Percentiles rank a stretch among this genome's conserved stretches.
phyloP scores from a whole-genome alignment of 2,888 invertebrate species.

The Drosophila mulleri region DNA sequence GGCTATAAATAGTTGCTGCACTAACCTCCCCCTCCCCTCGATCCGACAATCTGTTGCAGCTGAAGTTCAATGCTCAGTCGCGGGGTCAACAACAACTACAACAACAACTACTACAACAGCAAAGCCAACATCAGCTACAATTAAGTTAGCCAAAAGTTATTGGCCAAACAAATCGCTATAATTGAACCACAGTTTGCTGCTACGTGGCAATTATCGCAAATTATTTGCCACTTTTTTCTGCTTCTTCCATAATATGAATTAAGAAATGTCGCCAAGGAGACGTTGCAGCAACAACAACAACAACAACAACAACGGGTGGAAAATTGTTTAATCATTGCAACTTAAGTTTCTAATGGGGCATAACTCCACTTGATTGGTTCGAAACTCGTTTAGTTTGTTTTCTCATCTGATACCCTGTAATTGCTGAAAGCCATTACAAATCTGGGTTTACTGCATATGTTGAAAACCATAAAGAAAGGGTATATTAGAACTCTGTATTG shows the following conservation, averaged over 20 bases:
- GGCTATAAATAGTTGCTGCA: conserved; percentile 54
- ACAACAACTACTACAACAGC: not conserved
- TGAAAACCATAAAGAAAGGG: not conserved
- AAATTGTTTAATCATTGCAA: conserved; percentile 78
- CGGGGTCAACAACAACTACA: conserved; percentile 40
- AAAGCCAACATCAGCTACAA: conserved; percentile 21
- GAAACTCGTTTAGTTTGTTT: conserved; percentile 50
- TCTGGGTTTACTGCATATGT: not conserved
- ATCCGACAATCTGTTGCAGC: not conserved
- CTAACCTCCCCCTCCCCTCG: not conserved
- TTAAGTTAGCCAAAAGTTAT: conserved; percentile 69
- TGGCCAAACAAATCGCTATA: conserved; percentile 61
- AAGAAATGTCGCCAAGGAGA: conserved; percentile 26
- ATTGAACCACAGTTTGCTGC: conserved; percentile 60
- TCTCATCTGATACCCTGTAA: conserved; percentile 1
- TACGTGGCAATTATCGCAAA: conserved; percentile 65
- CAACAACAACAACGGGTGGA: conserved; percentile 23
- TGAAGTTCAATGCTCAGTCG: conserved; percentile 68
- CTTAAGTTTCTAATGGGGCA: conserved; percentile 68
- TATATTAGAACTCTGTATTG: not conserved
- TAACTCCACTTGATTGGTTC: conserved; percentile 31
- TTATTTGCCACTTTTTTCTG: conserved; percentile 31
- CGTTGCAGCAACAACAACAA: not conserved
- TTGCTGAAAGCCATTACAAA: not conserved
- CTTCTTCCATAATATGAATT: conserved; percentile 28